Conservation (phyloP, 2,797 vertebrate species). For the Oreochromis grahami region DNA sequence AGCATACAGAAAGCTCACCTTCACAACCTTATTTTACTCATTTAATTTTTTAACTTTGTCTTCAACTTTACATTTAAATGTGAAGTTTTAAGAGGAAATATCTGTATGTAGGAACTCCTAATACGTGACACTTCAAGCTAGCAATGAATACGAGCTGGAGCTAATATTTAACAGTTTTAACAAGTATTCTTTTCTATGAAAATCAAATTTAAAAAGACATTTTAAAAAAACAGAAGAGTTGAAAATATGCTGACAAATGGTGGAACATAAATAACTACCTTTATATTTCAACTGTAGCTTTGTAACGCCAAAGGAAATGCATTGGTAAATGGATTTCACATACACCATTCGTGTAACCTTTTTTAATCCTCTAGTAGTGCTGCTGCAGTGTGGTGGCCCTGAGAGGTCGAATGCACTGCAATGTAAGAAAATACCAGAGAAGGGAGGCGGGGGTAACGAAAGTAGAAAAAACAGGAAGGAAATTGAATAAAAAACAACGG, state of each 20-base stretch:
- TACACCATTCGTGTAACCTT: background rate
- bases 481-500: background rate
- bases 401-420: background rate
- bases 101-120: background rate
- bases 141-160: background rate
- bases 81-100: background rate
- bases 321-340: background rate
- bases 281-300: background rate
- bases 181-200: background rate
- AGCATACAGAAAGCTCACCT: background rate
- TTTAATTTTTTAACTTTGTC: background rate
- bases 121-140: background rate
- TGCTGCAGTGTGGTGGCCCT: background rate
- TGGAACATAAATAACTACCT: background rate
- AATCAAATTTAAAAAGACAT: background rate
- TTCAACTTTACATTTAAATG: background rate
- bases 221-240: background rate
- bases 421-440: background rate
- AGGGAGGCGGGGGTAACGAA: background rate
- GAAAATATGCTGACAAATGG: background rate
- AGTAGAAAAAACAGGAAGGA: background rate
- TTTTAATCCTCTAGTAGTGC: background rate
- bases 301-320: background rate
- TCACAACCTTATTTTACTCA: background rate
- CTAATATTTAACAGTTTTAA: background rate